Percentiles rank a stretch among this genome's conserved stretches.
These are phyloP conservation scores for Rissa tridactyla DNA, from an alignment of 2,113 vertebrate genomes.

Conservation along the genomic window DNA sequence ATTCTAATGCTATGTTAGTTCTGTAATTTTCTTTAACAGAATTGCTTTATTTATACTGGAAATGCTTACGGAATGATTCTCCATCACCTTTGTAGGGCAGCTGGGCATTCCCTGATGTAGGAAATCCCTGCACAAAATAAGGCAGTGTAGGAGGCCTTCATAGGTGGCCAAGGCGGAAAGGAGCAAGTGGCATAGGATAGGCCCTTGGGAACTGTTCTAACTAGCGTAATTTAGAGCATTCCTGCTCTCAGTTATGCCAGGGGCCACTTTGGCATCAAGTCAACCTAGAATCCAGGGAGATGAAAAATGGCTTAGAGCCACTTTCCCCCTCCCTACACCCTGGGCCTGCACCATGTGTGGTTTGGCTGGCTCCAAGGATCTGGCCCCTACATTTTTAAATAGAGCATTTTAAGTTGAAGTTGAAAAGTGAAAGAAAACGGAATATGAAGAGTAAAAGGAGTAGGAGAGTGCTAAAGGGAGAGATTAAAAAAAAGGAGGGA, in stretches of 20 bases:
- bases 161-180: conserved; percentile 59
- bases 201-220: conserved; percentile 64
- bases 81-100: conserved; percentile 56
- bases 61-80: conserved; percentile 52
- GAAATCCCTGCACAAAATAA: conserved; percentile 56
- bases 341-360: conserved; percentile 56
- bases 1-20: conserved; percentile 45
- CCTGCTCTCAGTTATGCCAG: conserved; percentile 63
- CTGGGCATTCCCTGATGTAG: conserved; percentile 51
- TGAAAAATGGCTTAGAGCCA: conserved; percentile 61
- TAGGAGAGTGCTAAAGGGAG: conserved; percentile 11
- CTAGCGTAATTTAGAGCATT: conserved; percentile 65
- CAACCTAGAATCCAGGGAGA: conserved; percentile 61
- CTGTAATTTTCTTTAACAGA: conserved; percentile 42
- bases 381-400: conserved; percentile 47
- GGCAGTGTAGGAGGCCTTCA: conserved; percentile 61
- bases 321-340: conserved; percentile 32
- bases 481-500: neutral
- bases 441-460: conserved; percentile 28
- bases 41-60: conserved; percentile 56
- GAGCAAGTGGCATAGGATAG: conserved; percentile 66
- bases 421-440: conserved; percentile 17
- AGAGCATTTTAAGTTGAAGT: conserved; percentile 18
- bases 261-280: conserved; percentile 65
- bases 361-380: conserved; percentile 51